These are phyloP conservation scores for Oxycera nigricornis DNA, from an alignment of 2,888 invertebrate genomes.

Conservation along the genomic window DNA sequence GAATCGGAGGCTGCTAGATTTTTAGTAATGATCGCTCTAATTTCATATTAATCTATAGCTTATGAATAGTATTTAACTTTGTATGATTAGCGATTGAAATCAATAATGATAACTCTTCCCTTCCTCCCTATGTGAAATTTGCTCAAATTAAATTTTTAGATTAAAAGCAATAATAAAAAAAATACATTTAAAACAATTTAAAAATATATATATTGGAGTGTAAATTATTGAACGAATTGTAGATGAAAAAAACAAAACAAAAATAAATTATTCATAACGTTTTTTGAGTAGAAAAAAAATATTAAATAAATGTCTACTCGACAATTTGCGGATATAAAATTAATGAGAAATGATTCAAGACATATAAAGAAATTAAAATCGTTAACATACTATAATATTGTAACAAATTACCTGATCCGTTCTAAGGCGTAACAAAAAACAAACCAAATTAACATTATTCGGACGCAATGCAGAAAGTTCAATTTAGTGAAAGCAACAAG, in stretches of 20 bases:
- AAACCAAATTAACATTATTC: too few species aligned
- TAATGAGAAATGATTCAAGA: neutral
- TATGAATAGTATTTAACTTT: neutral
- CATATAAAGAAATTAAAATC: neutral
- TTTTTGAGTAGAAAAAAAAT: too few species aligned
- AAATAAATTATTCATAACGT: neutral
- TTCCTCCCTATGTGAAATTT: too few species aligned
- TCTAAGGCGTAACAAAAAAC: neutral
- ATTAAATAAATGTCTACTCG: too few species aligned
- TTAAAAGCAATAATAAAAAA: neutral
- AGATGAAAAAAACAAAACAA: neutral
- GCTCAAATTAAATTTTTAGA: too few species aligned
- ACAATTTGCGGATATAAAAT: neutral
- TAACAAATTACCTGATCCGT: conserved; percentile 22
- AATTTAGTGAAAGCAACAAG: conserved; percentile 1
- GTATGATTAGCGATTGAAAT: neutral
- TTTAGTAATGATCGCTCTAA: neutral
- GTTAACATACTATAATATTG: neutral
- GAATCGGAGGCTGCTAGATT: conserved; percentile 24
- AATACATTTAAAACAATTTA: neutral
- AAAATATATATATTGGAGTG: neutral
- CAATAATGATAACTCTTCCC: neutral
- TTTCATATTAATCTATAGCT: neutral
- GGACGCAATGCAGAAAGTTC: neutral
- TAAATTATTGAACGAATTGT: neutral